Conservation (phyloP, 2,888 invertebrate genomes). For the Chalcis sispes region DNA sequence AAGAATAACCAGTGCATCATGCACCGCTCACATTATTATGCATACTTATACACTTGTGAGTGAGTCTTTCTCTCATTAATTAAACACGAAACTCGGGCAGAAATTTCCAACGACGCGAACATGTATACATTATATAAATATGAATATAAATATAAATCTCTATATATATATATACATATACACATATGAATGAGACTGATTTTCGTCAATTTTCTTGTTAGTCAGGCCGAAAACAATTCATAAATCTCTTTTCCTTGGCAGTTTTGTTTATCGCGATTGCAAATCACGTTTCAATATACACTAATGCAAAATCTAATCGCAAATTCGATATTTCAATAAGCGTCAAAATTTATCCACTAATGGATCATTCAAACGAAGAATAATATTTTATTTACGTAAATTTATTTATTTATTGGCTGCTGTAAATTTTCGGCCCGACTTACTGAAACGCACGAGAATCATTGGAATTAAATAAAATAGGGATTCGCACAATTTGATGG, state of each 20-base stretch:
- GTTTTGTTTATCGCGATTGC: too few relatives aligned
- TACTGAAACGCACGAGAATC: slow-evolving; percentile 29
- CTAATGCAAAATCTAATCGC: background rate
- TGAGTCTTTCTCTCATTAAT: slow-evolving; percentile 15
- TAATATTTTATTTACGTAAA: too few relatives aligned
- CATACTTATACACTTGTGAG: background rate
- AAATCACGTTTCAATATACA: too few relatives aligned
- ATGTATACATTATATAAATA: slow-evolving; percentile 34
- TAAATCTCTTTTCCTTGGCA: too few relatives aligned
- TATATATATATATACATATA: slow-evolving; percentile 5
- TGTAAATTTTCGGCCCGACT: slow-evolving; percentile 40
- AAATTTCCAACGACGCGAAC: slow-evolving; percentile 46
- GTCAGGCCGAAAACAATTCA: slow-evolving; percentile 29
- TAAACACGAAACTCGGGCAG: slow-evolving; percentile 45
- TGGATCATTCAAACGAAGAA: too few relatives aligned
- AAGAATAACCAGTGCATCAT: slow-evolving; percentile 1
- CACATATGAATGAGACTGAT: slow-evolving; percentile 28
- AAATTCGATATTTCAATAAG: too few relatives aligned
- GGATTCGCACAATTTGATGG: slow-evolving; percentile 12
- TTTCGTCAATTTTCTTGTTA: slow-evolving; percentile 44
- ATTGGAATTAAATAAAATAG: background rate
- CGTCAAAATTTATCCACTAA: too few relatives aligned
- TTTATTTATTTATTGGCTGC: too few relatives aligned
- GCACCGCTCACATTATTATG: background rate
- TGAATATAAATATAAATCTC: slow-evolving; percentile 8